A percentile compares a stretch with the other conserved stretches of the same genome.
These are phyloP conservation scores for Catalaphyllia jardinei DNA, from an alignment of 64 coral and sea anemone genomes.

Conservation along the genomic window DNA sequence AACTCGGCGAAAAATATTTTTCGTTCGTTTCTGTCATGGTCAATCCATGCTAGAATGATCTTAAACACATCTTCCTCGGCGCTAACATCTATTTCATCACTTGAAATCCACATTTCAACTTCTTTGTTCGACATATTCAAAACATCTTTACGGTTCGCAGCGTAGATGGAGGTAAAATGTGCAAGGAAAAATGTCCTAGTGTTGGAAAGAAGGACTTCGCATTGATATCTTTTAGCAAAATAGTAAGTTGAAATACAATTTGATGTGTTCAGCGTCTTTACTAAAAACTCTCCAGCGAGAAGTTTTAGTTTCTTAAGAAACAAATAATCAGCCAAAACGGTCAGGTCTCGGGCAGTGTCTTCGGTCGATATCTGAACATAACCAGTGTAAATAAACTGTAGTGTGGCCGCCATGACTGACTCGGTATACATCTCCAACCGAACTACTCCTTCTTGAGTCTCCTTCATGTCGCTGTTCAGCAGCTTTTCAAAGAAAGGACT, in stretches of 20 bases:
- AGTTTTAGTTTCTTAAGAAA: not conserved
- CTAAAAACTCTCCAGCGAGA: not conserved
- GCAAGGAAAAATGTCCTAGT: not conserved
- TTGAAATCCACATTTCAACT: not conserved
- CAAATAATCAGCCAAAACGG: not conserved
- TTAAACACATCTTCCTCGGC: not conserved
- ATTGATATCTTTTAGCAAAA: not conserved
- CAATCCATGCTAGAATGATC: not conserved
- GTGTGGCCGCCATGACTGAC: not conserved
- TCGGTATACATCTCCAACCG: not conserved
- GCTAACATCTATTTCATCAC: not conserved
- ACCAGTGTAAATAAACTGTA: not conserved
- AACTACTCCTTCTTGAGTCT: not conserved
- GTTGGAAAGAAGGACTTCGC: not conserved
- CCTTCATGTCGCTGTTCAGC: not conserved
- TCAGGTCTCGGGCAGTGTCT: not conserved
- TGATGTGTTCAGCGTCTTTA: not conserved
- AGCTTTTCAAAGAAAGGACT: slow-evolving; percentile 28
- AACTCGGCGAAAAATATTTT: not conserved
- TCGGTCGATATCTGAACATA: not conserved
- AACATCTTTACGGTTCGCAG: not conserved
- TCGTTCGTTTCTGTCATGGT: not conserved
- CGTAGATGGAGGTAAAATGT: not conserved
- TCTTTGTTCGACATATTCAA: not conserved
- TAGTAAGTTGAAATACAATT: not conserved